phyloP scores from a whole-genome alignment of 2,113 vertebrate species.

The Oostethus manadensis region DNA sequence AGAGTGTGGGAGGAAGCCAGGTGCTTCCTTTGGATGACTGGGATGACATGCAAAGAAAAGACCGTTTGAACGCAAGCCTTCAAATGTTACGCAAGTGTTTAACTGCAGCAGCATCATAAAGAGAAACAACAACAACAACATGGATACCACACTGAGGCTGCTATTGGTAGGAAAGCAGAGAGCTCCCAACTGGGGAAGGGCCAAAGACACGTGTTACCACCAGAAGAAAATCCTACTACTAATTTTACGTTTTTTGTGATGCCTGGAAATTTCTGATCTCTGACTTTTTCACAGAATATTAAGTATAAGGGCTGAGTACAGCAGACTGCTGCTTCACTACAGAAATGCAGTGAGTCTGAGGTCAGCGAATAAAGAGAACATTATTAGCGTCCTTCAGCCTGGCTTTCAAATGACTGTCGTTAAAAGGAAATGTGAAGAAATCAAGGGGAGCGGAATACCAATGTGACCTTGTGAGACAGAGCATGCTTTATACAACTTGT shows the following conservation, averaged over 20 bases:
- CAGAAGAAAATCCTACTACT: slow-evolving; percentile 15
- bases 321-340: slow-evolving; percentile 9
- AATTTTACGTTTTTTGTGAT: slow-evolving; percentile 17
- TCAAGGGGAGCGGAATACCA: neutral
- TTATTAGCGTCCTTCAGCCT: neutral
- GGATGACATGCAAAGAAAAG: slow-evolving; percentile 60
- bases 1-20: slow-evolving; percentile 48
- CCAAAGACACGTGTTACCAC: slow-evolving; percentile 47
- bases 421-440: neutral
- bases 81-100: slow-evolving; percentile 59
- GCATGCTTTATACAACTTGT: neutral
- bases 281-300: slow-evolving; percentile 26
- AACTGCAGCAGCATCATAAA: slow-evolving; percentile 40
- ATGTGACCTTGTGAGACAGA: neutral
- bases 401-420: neutral
- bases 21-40: slow-evolving; percentile 45
- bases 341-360: slow-evolving; percentile 14
- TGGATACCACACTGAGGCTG: slow-evolving; percentile 42
- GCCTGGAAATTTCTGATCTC: slow-evolving; percentile 27
- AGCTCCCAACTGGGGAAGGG: slow-evolving; percentile 36
- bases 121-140: slow-evolving; percentile 27
- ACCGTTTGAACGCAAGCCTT: slow-evolving; percentile 53
- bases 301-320: slow-evolving; percentile 34
- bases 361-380: neutral
- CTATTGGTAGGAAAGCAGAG: slow-evolving; percentile 40